A percentile compares a stretch with the other conserved stretches of the same genome.
Conservation (phyloP, 2,113 vertebrate genomes). For the Eptesicus fuscus region DNA sequence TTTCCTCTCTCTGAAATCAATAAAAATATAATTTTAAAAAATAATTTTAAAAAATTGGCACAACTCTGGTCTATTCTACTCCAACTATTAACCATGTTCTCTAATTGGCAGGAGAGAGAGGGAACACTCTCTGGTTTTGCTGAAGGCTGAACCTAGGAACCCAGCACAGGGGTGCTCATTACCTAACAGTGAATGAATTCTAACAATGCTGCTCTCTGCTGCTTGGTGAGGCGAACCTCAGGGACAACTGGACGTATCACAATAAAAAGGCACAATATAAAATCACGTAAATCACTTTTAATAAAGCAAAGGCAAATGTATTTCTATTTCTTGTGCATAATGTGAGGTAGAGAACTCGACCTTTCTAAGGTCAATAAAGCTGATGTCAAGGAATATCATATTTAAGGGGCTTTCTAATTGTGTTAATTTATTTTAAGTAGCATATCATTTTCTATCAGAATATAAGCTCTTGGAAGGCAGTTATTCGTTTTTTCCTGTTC, state of each 20-base stretch:
- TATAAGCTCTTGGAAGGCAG: background rate
- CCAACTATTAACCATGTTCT: background rate
- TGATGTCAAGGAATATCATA: background rate
- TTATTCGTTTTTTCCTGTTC: background rate
- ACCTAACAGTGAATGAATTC: background rate
- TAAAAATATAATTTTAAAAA: no score
- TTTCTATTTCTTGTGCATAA: background rate
- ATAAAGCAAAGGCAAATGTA: background rate
- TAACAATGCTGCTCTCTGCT: background rate
- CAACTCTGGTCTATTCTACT: background rate
- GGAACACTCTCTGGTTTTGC: background rate
- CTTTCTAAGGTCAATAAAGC: background rate
- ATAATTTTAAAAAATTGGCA: background rate
- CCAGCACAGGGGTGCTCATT: background rate
- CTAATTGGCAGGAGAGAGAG: background rate
- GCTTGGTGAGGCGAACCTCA: background rate
- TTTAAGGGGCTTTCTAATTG: background rate
- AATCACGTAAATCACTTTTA: background rate
- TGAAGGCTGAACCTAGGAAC: background rate
- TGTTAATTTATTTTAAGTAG: background rate
- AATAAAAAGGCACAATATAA: background rate
- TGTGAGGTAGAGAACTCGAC: background rate
- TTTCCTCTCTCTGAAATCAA: no score
- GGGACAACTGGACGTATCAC: background rate
- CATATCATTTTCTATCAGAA: slow-evolving; percentile 20